Percentiles rank a stretch among this genome's conserved stretches.
Evolutionary conservation across 2,888 invertebrate species (phyloP).

Genomic region (Platerodrilus igneus): DNA sequence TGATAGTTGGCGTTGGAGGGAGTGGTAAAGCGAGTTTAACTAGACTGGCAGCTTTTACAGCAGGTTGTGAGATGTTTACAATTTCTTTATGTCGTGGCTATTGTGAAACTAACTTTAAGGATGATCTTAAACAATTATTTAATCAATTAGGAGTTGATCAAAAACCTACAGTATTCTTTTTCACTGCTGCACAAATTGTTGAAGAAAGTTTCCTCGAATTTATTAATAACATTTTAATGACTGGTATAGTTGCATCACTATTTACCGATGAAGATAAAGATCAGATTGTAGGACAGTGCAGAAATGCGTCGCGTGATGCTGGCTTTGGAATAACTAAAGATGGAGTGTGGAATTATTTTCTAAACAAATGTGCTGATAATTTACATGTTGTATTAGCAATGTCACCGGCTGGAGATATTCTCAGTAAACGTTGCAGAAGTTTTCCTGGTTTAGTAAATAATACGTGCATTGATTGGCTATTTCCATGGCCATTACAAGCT

Average conservation of each 20-base stretch:
- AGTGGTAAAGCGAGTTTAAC: slow-evolving; percentile 83
- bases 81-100: slow-evolving; percentile 82
- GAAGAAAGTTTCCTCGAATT: slow-evolving; percentile 84
- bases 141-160: slow-evolving; percentile 71
- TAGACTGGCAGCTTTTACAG: slow-evolving; percentile 76
- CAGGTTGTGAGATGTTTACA: slow-evolving; percentile 76
- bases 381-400: slow-evolving; percentile 87
- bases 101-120: slow-evolving; percentile 75
- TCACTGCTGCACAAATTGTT: slow-evolving; percentile 76
- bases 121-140: slow-evolving; percentile 80
- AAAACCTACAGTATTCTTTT: slow-evolving; percentile 76
- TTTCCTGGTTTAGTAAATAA: slow-evolving; percentile 91
- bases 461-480: slow-evolving; percentile 91
- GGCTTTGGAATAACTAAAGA: slow-evolving; percentile 75
- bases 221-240: slow-evolving; percentile 87
- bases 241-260: slow-evolving; percentile 78
- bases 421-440: slow-evolving; percentile 80
- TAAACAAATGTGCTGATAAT: slow-evolving; percentile 72
- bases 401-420: slow-evolving; percentile 80
- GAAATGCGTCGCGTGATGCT: slow-evolving; percentile 64
- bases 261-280: slow-evolving; percentile 89
- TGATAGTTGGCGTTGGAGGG: slow-evolving; percentile 86
- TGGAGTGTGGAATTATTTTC: slow-evolving; percentile 80
- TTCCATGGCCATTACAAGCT: slow-evolving; percentile 90
- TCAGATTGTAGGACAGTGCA: slow-evolving; percentile 63